phyloP scores from a whole-genome alignment of 2,113 vertebrate species.

The Campylorhamphus procurvoides region DNA sequence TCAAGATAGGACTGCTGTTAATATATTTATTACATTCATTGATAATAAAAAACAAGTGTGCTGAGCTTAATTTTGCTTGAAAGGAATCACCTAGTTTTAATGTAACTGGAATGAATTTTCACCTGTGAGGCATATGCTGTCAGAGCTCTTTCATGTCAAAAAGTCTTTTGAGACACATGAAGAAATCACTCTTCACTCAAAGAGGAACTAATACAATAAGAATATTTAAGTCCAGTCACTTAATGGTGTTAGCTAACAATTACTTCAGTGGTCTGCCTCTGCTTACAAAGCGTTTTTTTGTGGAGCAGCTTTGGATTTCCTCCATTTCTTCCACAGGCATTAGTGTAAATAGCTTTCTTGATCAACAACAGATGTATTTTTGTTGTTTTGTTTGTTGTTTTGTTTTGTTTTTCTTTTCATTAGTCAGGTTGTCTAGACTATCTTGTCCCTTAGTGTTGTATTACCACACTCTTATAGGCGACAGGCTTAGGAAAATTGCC shows the following conservation, averaged over 20 bases:
- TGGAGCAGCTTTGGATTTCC: neutral
- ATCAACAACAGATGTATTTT: neutral
- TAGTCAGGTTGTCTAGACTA: neutral
- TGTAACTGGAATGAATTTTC: constrained; percentile 6
- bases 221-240: neutral
- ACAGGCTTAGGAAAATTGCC: neutral
- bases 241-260: neutral
- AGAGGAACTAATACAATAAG: neutral
- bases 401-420: neutral
- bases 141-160: neutral
- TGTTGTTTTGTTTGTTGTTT: neutral
- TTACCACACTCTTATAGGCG: neutral
- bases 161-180: neutral
- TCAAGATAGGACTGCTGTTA: neutral
- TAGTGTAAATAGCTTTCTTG: neutral
- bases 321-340: neutral
- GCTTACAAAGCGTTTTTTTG: neutral
- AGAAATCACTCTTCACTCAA: neutral
- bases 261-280: neutral
- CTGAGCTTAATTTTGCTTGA: neutral
- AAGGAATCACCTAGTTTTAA: neutral
- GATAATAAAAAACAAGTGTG: neutral
- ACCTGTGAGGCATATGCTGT: neutral
- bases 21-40: neutral
- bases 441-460: neutral